These are phyloP conservation scores for Sterrhoptilus dennistouni DNA, from an alignment of 2,113 vertebrate species.

Conservation along the genomic window DNA sequence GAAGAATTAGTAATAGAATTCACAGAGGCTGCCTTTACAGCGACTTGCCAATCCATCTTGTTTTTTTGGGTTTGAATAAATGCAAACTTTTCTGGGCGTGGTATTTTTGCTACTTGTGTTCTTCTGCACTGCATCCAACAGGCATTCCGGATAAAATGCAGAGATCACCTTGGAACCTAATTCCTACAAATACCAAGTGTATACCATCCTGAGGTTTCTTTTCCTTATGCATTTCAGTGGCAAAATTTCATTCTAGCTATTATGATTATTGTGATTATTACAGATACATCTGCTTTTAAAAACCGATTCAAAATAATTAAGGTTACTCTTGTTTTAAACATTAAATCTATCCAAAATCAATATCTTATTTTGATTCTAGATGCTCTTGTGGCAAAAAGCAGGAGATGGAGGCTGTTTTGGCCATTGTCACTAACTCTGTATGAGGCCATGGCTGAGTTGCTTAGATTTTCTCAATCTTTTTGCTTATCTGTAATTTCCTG, in stretches of 20 bases:
- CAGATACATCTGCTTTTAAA: not conserved
- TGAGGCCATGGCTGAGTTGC: not conserved
- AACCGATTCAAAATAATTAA: not conserved
- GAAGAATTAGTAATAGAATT: not conserved
- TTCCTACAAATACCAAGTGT: not conserved
- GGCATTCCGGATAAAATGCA: not conserved
- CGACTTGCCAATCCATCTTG: not conserved
- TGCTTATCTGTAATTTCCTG: constrained; percentile 49
- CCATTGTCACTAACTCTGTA: not conserved
- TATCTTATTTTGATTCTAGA: constrained; percentile 48
- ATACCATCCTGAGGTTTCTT: not conserved
- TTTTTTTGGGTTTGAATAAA: not conserved
- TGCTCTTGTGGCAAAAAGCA: not conserved
- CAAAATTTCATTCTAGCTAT: not conserved
- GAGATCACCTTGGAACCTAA: not conserved
- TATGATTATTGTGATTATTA: not conserved
- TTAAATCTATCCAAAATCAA: constrained; percentile 40
- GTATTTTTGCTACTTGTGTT: not conserved
- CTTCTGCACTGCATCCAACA: not conserved
- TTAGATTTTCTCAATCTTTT: constrained; percentile 32
- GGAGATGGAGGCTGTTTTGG: not conserved
- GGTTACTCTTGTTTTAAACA: not conserved
- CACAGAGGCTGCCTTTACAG: not conserved
- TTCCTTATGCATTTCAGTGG: not conserved
- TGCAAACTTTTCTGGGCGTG: not conserved